These are phyloP conservation scores for Norana najaformis DNA, from an alignment of 2,888 invertebrate species.

Conservation along the genomic window DNA sequence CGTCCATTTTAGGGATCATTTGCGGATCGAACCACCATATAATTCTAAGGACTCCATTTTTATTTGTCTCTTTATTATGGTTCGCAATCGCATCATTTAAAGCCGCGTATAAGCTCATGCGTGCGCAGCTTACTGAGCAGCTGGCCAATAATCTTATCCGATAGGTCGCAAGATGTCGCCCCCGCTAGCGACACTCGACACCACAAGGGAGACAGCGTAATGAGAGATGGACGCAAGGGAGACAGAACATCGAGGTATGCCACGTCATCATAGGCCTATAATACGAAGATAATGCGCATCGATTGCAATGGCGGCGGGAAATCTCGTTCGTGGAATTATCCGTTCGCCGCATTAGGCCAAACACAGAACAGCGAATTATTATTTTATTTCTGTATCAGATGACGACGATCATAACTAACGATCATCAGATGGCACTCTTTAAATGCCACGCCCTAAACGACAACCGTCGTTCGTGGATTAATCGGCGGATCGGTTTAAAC, in stretches of 20 bases:
- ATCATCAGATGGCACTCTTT: not conserved
- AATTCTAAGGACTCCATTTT: not conserved
- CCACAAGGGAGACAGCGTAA: not conserved
- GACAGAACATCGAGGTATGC: not conserved
- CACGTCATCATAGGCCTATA: not conserved
- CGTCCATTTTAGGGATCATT: not conserved
- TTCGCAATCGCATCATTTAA: not conserved
- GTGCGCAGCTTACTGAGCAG: not conserved
- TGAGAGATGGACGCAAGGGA: slow-evolving; percentile 13
- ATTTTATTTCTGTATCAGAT: slow-evolving; percentile 13
- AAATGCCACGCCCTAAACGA: not conserved
- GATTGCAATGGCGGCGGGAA: not conserved
- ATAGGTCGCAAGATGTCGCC: slow-evolving; percentile 2
- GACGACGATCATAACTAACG: slow-evolving; percentile 13
- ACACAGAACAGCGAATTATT: not conserved
- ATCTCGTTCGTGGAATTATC: slow-evolving; percentile 2
- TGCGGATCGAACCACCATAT: not conserved
- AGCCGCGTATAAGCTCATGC: slow-evolving; percentile 6
- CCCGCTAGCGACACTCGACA: not conserved
- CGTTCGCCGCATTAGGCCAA: not conserved
- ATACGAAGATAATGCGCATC: slow-evolving; percentile 3
- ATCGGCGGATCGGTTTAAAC: slow-evolving; percentile 6
- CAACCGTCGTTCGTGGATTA: not conserved
- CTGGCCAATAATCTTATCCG: slow-evolving; percentile 13
- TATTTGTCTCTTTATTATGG: not conserved